Conservation (phyloP, 2,797 vertebrate genomes). For the Sebastes hubbsi region DNA sequence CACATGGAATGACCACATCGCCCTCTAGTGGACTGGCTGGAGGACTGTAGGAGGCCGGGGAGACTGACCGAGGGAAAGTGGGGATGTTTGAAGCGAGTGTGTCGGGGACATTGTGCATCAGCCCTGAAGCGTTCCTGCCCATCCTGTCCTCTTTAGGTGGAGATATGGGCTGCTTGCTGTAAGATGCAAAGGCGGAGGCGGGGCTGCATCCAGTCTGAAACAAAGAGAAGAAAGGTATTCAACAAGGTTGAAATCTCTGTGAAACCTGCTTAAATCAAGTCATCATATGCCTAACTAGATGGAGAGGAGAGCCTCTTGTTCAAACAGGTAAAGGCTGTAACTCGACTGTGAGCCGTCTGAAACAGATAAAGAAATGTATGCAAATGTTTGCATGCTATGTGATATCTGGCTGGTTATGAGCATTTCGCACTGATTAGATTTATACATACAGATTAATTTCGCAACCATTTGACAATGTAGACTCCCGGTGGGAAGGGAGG, state of each 20-base stretch:
- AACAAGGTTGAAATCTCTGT: neutral
- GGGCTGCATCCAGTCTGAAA: constrained; percentile 94
- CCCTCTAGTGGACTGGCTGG: constrained; percentile 78
- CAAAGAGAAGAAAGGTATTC: neutral
- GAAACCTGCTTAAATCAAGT: neutral
- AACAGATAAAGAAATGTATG: neutral
- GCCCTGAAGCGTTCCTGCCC: constrained; percentile 53
- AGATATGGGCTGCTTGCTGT: constrained; percentile 85
- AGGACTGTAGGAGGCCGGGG: constrained; percentile 78
- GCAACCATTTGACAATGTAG: neutral
- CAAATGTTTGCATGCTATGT: neutral
- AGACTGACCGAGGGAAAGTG: constrained; percentile 72
- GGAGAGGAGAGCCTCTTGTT: constrained; percentile 69
- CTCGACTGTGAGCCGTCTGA: neutral
- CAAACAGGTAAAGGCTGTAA: constrained; percentile 75
- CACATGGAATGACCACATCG: constrained; percentile 91
- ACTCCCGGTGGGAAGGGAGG: neutral
- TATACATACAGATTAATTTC: neutral
- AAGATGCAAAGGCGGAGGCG: constrained; percentile 88
- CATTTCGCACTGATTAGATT: neutral
- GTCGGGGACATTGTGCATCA: constrained; percentile 67
- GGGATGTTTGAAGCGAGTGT: constrained; percentile 76
- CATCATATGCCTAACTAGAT: constrained; percentile 10
- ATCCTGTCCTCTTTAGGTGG: constrained; percentile 65
- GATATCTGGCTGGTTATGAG: neutral